Conservation (phyloP, 2,797 vertebrate genomes). For the Labroides dimidiatus region DNA sequence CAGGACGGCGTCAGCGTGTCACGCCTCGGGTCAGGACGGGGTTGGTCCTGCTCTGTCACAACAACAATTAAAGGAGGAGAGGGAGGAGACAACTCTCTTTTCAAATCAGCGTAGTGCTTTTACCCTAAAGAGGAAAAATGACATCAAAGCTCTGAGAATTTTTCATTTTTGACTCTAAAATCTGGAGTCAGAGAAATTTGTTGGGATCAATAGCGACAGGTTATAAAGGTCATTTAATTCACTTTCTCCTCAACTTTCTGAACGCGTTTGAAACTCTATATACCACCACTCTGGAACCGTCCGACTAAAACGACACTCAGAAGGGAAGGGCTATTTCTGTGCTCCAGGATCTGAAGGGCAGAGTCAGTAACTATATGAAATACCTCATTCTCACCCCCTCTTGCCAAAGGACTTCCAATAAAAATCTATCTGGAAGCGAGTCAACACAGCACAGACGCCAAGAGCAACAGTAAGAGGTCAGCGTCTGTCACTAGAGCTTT, state of each 20-base stretch:
- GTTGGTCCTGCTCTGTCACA: conserved; percentile 4
- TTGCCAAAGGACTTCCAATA: conserved; percentile 62
- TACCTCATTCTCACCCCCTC: conserved; percentile 38
- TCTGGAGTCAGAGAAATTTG: background rate
- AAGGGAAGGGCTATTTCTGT: conserved; percentile 24
- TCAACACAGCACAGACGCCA: conserved; percentile 30
- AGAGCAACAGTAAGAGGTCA: conserved; percentile 37
- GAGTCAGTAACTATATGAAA: conserved; percentile 43
- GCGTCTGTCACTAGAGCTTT: conserved; percentile 46
- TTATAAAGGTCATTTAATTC: background rate
- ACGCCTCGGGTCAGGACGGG: conserved; percentile 23
- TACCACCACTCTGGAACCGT: conserved; percentile 7
- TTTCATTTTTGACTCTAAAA: background rate
- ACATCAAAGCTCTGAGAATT: background rate
- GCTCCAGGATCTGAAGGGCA: conserved; percentile 18
- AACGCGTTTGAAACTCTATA: conserved; percentile 17
- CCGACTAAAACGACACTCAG: conserved; percentile 7
- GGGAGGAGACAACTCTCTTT: background rate
- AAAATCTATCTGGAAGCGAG: conserved; percentile 70
- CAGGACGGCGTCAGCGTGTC: conserved; percentile 35
- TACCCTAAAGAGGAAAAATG: too few relatives aligned
- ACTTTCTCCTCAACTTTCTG: background rate
- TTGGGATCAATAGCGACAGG: background rate
- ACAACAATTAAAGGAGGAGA: conserved; percentile 33
- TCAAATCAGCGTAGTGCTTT: too few relatives aligned